These are phyloP conservation scores for Hippoglossus hippoglossus DNA, from an alignment of 2,797 vertebrate species.

Conservation along the genomic window DNA sequence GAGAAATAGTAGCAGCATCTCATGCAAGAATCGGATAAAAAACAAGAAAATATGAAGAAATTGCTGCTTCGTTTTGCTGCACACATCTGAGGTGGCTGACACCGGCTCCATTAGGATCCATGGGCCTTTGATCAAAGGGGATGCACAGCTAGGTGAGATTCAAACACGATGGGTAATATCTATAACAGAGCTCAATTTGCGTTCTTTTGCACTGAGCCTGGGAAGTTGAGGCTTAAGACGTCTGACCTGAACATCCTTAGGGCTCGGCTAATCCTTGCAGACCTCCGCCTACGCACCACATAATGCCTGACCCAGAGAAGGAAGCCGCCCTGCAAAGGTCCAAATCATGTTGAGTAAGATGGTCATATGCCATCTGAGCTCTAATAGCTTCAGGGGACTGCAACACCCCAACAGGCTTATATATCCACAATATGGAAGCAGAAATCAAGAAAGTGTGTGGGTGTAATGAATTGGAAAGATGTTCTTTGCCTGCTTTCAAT, in stretches of 20 bases:
- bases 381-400: slow-evolving; percentile 1
- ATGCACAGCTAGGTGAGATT: slow-evolving; percentile 36
- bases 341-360: slow-evolving; percentile 2
- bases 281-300: slow-evolving; percentile 16
- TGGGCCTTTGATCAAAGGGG: slow-evolving; percentile 38
- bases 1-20: slow-evolving; percentile 19
- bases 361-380: slow-evolving; percentile 10
- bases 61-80: slow-evolving; percentile 21
- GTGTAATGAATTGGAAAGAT: slow-evolving; percentile 35
- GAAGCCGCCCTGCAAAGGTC: not conserved
- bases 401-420: not conserved
- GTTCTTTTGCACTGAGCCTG: not conserved
- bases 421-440: slow-evolving; percentile 4
- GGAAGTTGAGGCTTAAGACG: not conserved
- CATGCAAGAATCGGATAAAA: slow-evolving; percentile 44
- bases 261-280: not conserved
- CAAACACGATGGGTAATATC: slow-evolving; percentile 34
- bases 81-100: slow-evolving; percentile 31
- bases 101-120: slow-evolving; percentile 34
- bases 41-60: slow-evolving; percentile 29
- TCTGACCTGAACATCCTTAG: slow-evolving; percentile 26
- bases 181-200: slow-evolving; percentile 1
- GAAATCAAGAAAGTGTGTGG: slow-evolving; percentile 23
- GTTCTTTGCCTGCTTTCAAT: slow-evolving; percentile 36
- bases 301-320: slow-evolving; percentile 5